phyloP scores from a whole-genome alignment of 1,140 invertebrate species.

The Drosophila repleta region DNA sequence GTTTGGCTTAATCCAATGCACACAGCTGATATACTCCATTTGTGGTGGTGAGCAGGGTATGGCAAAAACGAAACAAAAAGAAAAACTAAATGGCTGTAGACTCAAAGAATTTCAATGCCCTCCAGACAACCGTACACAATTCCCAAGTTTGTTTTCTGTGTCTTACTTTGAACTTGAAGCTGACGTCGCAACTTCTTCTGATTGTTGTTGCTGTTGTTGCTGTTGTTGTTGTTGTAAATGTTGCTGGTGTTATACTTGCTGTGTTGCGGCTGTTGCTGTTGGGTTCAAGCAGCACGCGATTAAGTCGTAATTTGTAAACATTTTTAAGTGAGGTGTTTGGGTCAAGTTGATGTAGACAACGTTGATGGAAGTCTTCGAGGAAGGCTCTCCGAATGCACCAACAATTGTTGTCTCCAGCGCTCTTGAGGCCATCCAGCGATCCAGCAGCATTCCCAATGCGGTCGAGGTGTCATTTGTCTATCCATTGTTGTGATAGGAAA shows the following conservation, averaged over 20 bases:
- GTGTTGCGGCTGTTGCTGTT: slow-evolving; percentile 24
- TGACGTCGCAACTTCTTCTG: slow-evolving; percentile 33
- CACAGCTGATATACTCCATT: neutral
- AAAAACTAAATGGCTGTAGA: slow-evolving; percentile 28
- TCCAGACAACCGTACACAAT: slow-evolving; percentile 38
- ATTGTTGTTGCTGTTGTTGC: slow-evolving; percentile 5
- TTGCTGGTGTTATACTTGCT: slow-evolving; percentile 23
- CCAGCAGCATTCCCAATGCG: slow-evolving; percentile 5
- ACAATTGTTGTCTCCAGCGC: slow-evolving; percentile 38
- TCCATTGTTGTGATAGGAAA: neutral
- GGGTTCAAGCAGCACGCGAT: slow-evolving; percentile 71
- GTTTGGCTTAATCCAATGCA: too few species aligned
- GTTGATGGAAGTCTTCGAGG: slow-evolving; percentile 5
- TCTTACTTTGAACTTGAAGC: slow-evolving; percentile 60
- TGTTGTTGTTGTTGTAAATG: slow-evolving; percentile 14
- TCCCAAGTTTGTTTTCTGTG: slow-evolving; percentile 44
- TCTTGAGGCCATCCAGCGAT: neutral
- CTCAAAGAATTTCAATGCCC: slow-evolving; percentile 55
- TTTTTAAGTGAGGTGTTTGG: slow-evolving; percentile 72
- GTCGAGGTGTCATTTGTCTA: slow-evolving; percentile 8
- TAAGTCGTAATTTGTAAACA: slow-evolving; percentile 74
- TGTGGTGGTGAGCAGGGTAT: neutral
- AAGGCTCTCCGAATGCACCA: slow-evolving; percentile 19
- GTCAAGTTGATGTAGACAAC: slow-evolving; percentile 55
- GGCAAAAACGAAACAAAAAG: too few species aligned